Evolutionary conservation across 2,113 vertebrate species (phyloP).

Genomic region (Caretta caretta): DNA sequence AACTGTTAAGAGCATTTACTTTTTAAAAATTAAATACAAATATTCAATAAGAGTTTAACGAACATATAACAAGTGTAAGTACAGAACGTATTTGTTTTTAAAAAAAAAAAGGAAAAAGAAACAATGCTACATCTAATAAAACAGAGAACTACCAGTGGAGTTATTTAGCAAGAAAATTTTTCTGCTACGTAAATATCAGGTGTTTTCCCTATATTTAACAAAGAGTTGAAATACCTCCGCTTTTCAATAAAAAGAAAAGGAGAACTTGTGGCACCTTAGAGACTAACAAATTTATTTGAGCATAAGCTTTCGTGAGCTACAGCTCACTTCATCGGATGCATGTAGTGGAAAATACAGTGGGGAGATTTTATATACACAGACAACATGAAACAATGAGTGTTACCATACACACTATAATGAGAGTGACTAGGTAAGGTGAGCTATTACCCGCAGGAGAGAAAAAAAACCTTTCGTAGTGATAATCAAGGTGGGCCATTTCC

Average conservation of each 20-base stretch:
- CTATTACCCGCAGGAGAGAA: too few species aligned
- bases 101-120: not conserved
- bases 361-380: too few species aligned
- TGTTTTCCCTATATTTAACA: not conserved
- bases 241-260: not conserved
- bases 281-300: too few species aligned
- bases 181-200: not conserved
- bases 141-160: not conserved
- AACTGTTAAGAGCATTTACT: not conserved
- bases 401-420: too few species aligned
- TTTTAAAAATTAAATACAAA: not conserved
- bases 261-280: too few species aligned
- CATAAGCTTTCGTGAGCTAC: too few species aligned
- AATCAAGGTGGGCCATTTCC: too few species aligned
- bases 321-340: too few species aligned
- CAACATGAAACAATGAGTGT: too few species aligned
- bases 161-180: not conserved
- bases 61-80: not conserved
- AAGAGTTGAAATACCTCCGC: fast-evolving
- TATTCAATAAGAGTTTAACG: not conserved
- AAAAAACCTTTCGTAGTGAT: too few species aligned
- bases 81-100: not conserved
- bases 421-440: too few species aligned
- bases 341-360: too few species aligned
- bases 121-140: not conserved